Evolutionary conservation across 2,113 vertebrate genomes (phyloP), one percentile per base, ranked within the genome.

Genomic region (Anguilla rostrata): DNA sequence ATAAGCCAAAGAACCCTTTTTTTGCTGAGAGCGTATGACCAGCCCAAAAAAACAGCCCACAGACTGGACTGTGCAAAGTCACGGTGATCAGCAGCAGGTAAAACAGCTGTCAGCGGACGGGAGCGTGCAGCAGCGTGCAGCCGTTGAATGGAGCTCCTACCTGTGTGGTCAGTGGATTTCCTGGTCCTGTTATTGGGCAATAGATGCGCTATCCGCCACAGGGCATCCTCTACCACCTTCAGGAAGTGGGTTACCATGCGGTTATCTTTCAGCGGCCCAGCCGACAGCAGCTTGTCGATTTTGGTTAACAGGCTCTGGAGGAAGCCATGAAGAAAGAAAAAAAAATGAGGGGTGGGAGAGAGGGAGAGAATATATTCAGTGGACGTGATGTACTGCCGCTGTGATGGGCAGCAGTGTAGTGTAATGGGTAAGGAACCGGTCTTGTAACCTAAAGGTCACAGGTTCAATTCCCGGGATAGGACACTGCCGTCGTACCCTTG

Each of bases 171-270:
- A 3, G 29, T 75, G 22, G 84, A 85, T 39, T 0, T 85, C 0
- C 14, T 89, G 80, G 71, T 88, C 8, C 82, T 11, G 0, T 81
- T 78, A 0, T 83, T 2, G 1, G 80, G n/a, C 9, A 87, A 87
- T 26, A 94, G 46, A 34, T 90, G 89, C 81, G 86, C 92, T 0
- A 91, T 82, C 11, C 94, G 29, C 39, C n/a, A 87, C 86, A 96
- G 71, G 56, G 81, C 2, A 0, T 0, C 26, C 87, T 96, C 95
- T 81, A 92, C 90, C 0, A 88, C 0, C 7, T 89, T 15, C 85
- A 96, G 89, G 87, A 96, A 83, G 7, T 0, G 46, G 39, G 93
- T 94, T 81, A 95, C 87, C 40, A 78, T 84, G 87, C 43, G 89
- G 85, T 89, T 92, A 78, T 89, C 57, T 0, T 49, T 84, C n/a